phyloP scores from a whole-genome alignment of 2,113 vertebrate species.

The Lamprotornis superbus region DNA sequence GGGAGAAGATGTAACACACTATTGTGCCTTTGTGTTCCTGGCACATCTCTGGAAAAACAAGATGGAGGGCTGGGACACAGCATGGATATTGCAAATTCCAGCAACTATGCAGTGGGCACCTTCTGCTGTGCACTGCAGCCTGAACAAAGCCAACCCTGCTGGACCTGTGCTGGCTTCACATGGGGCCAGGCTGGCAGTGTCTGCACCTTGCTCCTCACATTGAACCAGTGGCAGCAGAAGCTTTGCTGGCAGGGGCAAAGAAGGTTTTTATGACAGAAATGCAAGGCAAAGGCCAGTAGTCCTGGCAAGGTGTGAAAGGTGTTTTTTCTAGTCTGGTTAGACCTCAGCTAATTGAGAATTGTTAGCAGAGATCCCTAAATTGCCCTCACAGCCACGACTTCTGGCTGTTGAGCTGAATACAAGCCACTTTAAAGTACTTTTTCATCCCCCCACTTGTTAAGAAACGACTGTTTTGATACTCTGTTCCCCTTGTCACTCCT shows the following conservation, averaged over 20 bases:
- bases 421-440: neutral
- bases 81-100: neutral
- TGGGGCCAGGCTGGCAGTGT: rapidly evolving
- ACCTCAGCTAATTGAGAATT: neutral
- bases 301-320: neutral
- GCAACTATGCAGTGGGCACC: neutral
- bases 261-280: neutral
- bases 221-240: neutral
- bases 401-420: neutral
- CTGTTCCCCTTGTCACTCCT: neutral
- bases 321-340: neutral
- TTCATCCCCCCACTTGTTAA: neutral
- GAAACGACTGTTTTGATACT: neutral
- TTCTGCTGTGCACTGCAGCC: rapidly evolving
- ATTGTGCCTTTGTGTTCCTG: neutral
- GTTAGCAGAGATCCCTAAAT: neutral
- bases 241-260: neutral
- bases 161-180: neutral
- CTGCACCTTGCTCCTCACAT: neutral
- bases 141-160: neutral
- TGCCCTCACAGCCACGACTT: neutral
- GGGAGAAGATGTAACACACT: neutral
- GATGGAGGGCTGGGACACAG: neutral
- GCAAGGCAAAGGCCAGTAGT: neutral
- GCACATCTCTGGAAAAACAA: neutral